These are phyloP conservation scores for Boloria selene DNA, from an alignment of 2,888 invertebrate genomes.

Conservation along the genomic window DNA sequence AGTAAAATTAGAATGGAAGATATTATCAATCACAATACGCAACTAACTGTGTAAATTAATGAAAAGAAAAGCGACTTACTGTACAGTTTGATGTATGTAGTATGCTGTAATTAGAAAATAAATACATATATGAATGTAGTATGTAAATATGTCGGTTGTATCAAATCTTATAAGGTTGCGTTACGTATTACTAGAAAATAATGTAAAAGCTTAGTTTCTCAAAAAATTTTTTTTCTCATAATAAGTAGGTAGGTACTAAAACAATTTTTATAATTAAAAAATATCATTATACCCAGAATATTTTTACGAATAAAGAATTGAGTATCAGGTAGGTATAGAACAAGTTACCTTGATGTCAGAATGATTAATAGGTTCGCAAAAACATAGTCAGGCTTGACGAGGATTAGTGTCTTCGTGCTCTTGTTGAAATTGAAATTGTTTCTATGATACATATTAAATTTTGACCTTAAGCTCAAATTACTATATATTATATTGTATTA, in stretches of 20 bases:
- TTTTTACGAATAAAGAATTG: neutral
- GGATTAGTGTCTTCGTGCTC: neutral
- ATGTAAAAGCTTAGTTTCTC: too few relatives aligned
- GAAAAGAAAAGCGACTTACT: conserved; percentile 10
- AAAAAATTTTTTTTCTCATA: too few relatives aligned
- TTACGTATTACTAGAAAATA: too few relatives aligned
- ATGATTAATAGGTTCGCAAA: conserved; percentile 23
- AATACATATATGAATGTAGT: neutral
- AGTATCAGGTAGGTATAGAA: neutral
- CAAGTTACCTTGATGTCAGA: conserved; percentile 15
- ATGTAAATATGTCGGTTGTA: too few relatives aligned
- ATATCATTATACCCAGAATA: neutral
- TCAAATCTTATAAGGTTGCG: too few relatives aligned
- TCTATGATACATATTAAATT: neutral
- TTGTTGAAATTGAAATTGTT: conserved; percentile 8
- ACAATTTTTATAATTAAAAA: neutral
- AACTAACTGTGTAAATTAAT: conserved; percentile 1
- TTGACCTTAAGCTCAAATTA: too few relatives aligned
- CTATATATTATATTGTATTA: too few relatives aligned
- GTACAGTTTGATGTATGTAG: neutral
- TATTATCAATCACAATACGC: conserved; percentile 1
- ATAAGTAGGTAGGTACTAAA: too few relatives aligned
- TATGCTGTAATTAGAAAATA: neutral
- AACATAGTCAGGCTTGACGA: conserved; percentile 6
- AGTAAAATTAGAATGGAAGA: conserved; percentile 4